Evolutionary conservation across 2,888 invertebrate genomes (phyloP).

Genomic region (Toxonevra muliebris): DNA sequence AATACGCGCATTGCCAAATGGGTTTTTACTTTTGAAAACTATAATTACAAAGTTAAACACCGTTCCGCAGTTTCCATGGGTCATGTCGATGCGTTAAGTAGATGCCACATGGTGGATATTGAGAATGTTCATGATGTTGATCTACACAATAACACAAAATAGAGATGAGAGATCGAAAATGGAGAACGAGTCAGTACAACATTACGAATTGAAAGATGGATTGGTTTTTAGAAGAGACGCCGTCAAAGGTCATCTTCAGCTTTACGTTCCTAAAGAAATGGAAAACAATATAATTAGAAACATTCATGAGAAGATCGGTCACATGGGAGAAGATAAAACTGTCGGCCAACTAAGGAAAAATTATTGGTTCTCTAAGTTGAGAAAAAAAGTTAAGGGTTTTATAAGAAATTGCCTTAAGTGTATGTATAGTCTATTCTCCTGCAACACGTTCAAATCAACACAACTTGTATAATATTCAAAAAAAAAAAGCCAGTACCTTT

Average conservation of each 20-base stretch:
- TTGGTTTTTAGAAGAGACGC: background rate
- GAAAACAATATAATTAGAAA: background rate
- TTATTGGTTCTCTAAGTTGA: too few species aligned
- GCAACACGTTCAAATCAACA: too few species aligned
- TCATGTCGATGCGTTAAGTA: background rate
- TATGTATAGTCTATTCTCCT: too few species aligned
- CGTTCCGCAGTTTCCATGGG: background rate
- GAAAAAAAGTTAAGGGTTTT: too few species aligned
- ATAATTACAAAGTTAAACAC: conserved; percentile 17
- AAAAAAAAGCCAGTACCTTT: too few species aligned
- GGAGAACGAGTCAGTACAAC: background rate
- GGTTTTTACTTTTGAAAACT: conserved; percentile 31
- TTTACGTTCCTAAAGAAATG: background rate
- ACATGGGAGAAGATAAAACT: too few species aligned
- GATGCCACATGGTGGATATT: background rate
- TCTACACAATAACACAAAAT: background rate
- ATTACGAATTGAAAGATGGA: conserved; percentile 2
- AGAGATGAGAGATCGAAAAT: background rate
- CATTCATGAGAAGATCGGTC: too few species aligned
- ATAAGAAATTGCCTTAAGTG: too few species aligned
- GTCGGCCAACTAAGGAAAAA: too few species aligned
- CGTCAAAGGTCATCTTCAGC: background rate
- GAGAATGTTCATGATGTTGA: background rate
- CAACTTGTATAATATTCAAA: too few species aligned
- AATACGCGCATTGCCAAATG: conserved; percentile 34